These are phyloP conservation scores for Drosophila insularis DNA, from an alignment of 1,140 invertebrate genomes.

Conservation along the genomic window DNA sequence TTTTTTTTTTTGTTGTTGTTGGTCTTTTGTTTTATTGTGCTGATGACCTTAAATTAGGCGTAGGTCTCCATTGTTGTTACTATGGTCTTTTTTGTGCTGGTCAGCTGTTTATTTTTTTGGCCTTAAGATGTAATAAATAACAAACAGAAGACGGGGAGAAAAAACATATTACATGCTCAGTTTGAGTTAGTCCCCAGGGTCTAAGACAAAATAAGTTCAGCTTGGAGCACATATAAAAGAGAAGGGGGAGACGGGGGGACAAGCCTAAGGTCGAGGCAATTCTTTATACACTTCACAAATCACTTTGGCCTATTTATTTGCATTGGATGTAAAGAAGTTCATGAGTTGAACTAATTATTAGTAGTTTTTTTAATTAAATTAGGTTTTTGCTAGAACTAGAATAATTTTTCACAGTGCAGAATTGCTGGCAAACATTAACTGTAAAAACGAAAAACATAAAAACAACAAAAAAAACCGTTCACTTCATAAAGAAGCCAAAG, in stretches of 20 bases:
- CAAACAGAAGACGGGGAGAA: slow-evolving; percentile 31
- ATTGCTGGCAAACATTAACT: slow-evolving; percentile 9
- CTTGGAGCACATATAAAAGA: slow-evolving; percentile 34
- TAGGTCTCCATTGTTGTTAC: slow-evolving; percentile 69
- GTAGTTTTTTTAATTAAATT: neutral
- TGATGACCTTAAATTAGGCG: slow-evolving; percentile 80
- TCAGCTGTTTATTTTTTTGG: slow-evolving; percentile 46
- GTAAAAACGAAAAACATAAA: slow-evolving; percentile 18
- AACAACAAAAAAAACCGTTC: slow-evolving; percentile 30
- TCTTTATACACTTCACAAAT: neutral
- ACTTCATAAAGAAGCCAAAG: slow-evolving; percentile 38
- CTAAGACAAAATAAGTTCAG: slow-evolving; percentile 38
- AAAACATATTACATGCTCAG: slow-evolving; percentile 48
- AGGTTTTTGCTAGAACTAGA: neutral
- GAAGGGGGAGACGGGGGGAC: neutral
- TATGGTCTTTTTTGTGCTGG: slow-evolving; percentile 43
- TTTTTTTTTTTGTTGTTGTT: slow-evolving; percentile 16
- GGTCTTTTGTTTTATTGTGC: slow-evolving; percentile 70
- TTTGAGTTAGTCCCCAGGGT: slow-evolving; percentile 25
- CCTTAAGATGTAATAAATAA: slow-evolving; percentile 68
- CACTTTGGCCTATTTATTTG: too few species aligned
- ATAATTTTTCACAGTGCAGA: neutral
- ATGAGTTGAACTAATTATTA: too few species aligned
- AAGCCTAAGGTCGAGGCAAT: neutral
- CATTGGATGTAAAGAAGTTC: too few species aligned